Base-by-base conservation (phyloP, 2,888 invertebrate species). In the Pecten maximus region DNA sequence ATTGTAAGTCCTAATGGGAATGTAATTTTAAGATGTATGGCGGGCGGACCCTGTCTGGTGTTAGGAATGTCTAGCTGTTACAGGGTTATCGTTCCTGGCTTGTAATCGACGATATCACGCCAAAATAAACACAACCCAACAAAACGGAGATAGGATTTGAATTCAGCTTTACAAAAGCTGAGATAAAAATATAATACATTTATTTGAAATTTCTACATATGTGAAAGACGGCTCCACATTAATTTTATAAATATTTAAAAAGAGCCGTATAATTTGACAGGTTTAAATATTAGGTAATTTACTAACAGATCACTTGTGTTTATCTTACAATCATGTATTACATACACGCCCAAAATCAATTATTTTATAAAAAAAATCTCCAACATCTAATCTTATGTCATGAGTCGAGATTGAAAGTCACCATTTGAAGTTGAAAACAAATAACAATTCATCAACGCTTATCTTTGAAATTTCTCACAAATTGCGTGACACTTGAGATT, bases 401-500 rank as follows among this genome's bases (percentile, higher is more conserved):
- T 35, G 74, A 10, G 23, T 35, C 35, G 8, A 35, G 74, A 74
- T 8, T 74, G 35, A 74, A 35, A 74, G 74, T 74, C 74, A 74
- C 35, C 35, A 74, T 74, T 74, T 74, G 74, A 74, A 74, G 74
- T 74, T 10, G 74, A 74, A 35, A 74, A 74, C 74, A 74, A 74
- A 74, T 28, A 74, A 16, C 35, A 35, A 74, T 74, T 74, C 74
- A 74, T 74, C 74, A 74, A 74, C 3, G 4, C 74, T 74, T 74
- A 74, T 74, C 74, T 74, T 6, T 35, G 23, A 74, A 35, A 35
- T 74, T 74, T 74, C 35, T 74, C 74, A 74, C 74, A 74, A 74
- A 74, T 74, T 74, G 35, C 74, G 74, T 74, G 74, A 35, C 74
- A 74, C 74, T 35, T 28, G 35, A 74, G 74, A 74, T 74, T 74